Conservation (phyloP, 2,888 invertebrate species). For the Hemithea aestivaria region DNA sequence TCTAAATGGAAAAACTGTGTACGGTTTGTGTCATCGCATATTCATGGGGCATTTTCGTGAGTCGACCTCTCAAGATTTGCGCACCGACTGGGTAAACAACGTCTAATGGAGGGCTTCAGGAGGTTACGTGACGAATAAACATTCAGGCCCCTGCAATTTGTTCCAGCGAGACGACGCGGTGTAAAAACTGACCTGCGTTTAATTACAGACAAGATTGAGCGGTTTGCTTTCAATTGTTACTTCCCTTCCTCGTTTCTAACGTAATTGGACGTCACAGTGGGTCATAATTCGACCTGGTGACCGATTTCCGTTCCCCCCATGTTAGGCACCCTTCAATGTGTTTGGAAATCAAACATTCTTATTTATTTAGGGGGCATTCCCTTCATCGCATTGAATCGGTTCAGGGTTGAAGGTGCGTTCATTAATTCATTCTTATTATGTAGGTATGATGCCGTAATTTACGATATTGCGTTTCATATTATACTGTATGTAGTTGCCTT, state of each 20-base stretch:
- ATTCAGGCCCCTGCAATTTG: slow-evolving; percentile 52
- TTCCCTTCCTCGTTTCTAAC: too few species aligned
- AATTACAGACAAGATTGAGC: slow-evolving; percentile 23
- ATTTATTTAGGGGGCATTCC: slow-evolving; percentile 12
- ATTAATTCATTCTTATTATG: too few species aligned
- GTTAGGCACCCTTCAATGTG: slow-evolving; percentile 19
- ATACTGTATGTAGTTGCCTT: too few species aligned
- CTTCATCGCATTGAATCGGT: slow-evolving; percentile 6
- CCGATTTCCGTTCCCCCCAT: slow-evolving; percentile 21
- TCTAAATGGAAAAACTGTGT: slow-evolving; percentile 78
- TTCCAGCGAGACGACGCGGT: slow-evolving; percentile 25
- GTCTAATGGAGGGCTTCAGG: slow-evolving; percentile 72
- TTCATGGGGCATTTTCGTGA: slow-evolving; percentile 77
- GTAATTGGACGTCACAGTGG: slow-evolving; percentile 10
- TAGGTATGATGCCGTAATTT: too few species aligned
- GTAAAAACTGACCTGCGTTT: slow-evolving; percentile 22
- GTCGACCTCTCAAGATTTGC: slow-evolving; percentile 76
- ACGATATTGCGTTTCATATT: too few species aligned
- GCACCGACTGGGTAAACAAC: slow-evolving; percentile 72
- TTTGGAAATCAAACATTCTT: slow-evolving; percentile 19
- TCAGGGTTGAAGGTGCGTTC: slow-evolving; percentile 10
- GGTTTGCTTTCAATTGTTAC: slow-evolving; percentile 14
- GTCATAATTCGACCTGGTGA: slow-evolving; percentile 17
- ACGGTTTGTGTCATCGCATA: slow-evolving; percentile 78
- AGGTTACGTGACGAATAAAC: slow-evolving; percentile 65